Conservation (phyloP, 1,140 invertebrate species). For the Eupristina koningsbergeri region DNA sequence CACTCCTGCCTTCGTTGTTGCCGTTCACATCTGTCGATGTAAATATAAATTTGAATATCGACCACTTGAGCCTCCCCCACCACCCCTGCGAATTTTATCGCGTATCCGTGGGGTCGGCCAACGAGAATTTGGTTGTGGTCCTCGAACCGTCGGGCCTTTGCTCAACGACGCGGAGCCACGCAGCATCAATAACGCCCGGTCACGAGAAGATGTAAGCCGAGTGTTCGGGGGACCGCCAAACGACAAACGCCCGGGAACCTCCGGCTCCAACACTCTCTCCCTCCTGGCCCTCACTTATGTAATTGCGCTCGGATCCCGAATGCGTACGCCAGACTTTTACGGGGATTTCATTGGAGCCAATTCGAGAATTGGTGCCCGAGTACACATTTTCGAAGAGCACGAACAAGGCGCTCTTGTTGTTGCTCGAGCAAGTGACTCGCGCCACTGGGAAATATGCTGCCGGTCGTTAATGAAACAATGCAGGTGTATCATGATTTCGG, state of each 20-base stretch:
- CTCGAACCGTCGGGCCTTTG: neutral
- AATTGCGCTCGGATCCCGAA: too few relatives aligned
- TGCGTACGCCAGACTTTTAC: neutral
- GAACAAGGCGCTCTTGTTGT: neutral
- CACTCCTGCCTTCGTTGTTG: neutral
- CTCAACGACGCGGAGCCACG: neutral
- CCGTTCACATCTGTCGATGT: neutral
- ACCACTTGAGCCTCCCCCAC: neutral
- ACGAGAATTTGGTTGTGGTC: neutral
- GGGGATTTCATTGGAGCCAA: neutral
- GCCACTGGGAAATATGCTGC: too few relatives aligned
- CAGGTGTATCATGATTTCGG: neutral
- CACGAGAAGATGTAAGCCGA: neutral
- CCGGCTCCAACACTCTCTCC: too few relatives aligned
- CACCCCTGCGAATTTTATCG: neutral
- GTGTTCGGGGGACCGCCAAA: neutral
- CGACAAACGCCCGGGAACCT: neutral
- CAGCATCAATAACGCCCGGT: neutral
- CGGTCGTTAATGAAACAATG: neutral
- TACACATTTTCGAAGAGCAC: too few relatives aligned
- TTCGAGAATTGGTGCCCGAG: neutral
- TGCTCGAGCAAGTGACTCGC: neutral
- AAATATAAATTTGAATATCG: conserved; percentile 28
- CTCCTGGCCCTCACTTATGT: neutral
- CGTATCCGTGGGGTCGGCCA: neutral